Base-by-base conservation (phyloP, 2,113 vertebrate species). In the Kryptolebias marmoratus region DNA sequence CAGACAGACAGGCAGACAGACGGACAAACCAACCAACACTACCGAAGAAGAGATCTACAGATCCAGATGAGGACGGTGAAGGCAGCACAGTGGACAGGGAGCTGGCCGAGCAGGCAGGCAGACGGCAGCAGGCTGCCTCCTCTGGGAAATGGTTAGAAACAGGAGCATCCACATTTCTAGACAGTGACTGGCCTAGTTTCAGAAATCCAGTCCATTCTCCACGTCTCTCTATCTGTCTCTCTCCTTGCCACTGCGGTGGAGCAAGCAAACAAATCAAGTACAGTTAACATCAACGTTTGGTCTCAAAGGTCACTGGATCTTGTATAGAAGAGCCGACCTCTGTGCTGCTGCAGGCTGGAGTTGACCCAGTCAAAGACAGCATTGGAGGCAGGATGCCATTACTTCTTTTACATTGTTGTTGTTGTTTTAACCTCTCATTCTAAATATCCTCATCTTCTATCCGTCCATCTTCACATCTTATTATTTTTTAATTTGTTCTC, bases 131-230 rank as follows among this genome's bases (percentile, higher is more conserved):
- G 63, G 18, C 75, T 16, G 14, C 56, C 64, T 82, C 77, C 88
- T 90, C 85, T 13, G 54, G 84, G 85, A 60, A 88, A 89, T 31
- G 69, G 45, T 64, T 77, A 54, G 73, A 89, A 90, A 88, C 30
- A 64, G 80, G 85, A 91, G 85, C 82, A 80, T 90, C 87, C 86
- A 88, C 79, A 85, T 88, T 88, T 89, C 79, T 82, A 84, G 84
- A 91, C 84, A 90, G 76, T 87, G 73, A 86, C 83, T 91, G 89
- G 83, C 90, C 89, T 87, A 91, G 75, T 85, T 91, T 90, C 69
- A 82, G 78, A 74, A 88, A 81, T 59, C 79, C 59, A 79, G 64
- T 60, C 77, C 71, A 52, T 67, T 50, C 61, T 63, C 76, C 64
- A 59, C 61, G 56, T 79, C 63, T 67, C 61, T 52, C 65, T 68